Base-by-base conservation (phyloP, 2,888 invertebrate species). In the Tetragonula carbonaria region DNA sequence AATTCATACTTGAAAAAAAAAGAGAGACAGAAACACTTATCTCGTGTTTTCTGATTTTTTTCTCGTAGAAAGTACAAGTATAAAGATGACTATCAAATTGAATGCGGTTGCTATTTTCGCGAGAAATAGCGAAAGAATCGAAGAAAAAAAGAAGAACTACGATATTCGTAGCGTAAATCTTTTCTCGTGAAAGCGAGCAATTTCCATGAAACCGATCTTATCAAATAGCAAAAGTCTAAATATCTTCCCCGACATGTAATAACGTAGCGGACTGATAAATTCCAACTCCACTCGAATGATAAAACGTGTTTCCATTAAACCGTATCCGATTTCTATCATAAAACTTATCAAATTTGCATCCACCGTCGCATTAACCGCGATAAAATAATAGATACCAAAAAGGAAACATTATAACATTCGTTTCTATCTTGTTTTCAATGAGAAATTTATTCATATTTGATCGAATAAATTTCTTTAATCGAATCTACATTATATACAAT, bases 311-410 rank as follows among this genome's bases (percentile, higher is more conserved):
- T 21, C 55, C 65, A 72, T 78, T 50, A 51, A 73, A 62, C 50
- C 53, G 33, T 13, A 38, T 14, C 70, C 55, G 21, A 73, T 73
- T 62, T 50, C 28, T 18, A 50, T 51, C 53, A 50, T 67, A 67
- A 50, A 57, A 75, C 28, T n/a, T 28, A 51, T 73, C 38, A 28
- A 50, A 78, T 78, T 78, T 73, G 66, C 73, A 78, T 78, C 50
- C 8, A 23, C n/a, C 45, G 45, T 55, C 33, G 28, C 28, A 28
- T 70, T 55, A n/a, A 11, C 33, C 21, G 21, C 5, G 45, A 62
- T 13, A 23, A 28, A 50, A 21, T 23, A 50, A 62, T 50, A 18
- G 14, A 21, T 21, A 18, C 3, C 6, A 18, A 55, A 66, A 4
- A 45, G 28, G 3, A 16, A 23, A 16, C 5, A 4, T 45, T 13